Evolutionary conservation across 2,888 invertebrate species (phyloP).

Genomic region (Dasysyrphus tricinctus): DNA sequence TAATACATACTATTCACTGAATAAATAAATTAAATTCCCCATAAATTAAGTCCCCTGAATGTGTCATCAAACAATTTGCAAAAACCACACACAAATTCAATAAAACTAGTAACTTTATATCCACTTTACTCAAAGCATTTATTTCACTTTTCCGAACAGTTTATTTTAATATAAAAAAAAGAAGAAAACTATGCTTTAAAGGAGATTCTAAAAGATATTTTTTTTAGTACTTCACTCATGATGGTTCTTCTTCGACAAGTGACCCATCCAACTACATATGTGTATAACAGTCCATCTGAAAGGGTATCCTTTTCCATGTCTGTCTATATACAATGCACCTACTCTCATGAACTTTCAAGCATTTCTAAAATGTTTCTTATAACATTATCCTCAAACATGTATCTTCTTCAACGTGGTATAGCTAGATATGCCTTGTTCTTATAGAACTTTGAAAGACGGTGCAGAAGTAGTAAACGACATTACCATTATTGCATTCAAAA

Average conservation of each 20-base stretch:
- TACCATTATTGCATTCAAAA: constrained; percentile 39
- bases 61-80: constrained; percentile 6
- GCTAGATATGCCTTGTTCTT: constrained; percentile 14
- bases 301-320: constrained; percentile 38
- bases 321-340: constrained; percentile 36
- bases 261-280: constrained; percentile 19
- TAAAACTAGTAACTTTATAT: constrained; percentile 23
- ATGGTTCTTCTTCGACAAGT: constrained; percentile 18
- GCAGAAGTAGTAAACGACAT: constrained; percentile 47
- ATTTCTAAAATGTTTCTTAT: constrained; percentile 50
- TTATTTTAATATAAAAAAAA: constrained; percentile 9
- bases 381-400: constrained; percentile 39
- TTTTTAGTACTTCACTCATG: constrained; percentile 12
- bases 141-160: constrained; percentile 24
- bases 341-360: constrained; percentile 48
- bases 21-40: not conserved
- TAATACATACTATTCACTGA: not conserved
- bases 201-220: not conserved
- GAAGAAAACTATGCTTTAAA: not conserved
- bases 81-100: constrained; percentile 18
- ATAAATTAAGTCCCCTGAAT: not conserved
- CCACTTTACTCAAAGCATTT: constrained; percentile 21
- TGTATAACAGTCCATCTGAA: constrained; percentile 6
- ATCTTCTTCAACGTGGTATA: not conserved
- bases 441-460: constrained; percentile 51